Percentiles rank a stretch among this genome's conserved stretches.
These are phyloP conservation scores for Oreonectes daqikongensis DNA, from an alignment of 2,797 vertebrate species.

Conservation along the genomic window DNA sequence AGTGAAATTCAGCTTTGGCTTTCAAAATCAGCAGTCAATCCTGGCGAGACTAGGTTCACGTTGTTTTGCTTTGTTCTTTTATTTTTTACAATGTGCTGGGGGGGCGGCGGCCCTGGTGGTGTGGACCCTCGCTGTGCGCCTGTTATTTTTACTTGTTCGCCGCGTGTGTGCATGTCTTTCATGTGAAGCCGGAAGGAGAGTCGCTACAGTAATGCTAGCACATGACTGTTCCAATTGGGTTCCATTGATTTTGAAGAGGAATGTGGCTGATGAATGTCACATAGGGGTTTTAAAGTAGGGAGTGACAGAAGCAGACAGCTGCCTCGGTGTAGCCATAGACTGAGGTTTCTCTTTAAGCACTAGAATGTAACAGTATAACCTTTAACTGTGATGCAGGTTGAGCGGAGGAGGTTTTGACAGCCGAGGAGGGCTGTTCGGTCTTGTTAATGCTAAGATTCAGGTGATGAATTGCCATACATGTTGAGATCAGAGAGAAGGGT, in stretches of 20 bases:
- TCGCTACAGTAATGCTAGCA: neutral
- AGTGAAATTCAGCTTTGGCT: neutral
- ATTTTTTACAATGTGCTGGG: neutral
- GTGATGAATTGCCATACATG: conserved; percentile 15
- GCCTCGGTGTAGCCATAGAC: conserved; percentile 2
- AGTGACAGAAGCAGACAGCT: conserved; percentile 5
- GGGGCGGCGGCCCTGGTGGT: neutral
- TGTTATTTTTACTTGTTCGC: neutral
- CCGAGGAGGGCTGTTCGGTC: conserved; percentile 10
- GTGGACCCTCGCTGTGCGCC: neutral
- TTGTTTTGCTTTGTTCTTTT: neutral
- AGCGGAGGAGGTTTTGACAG: conserved; percentile 30
- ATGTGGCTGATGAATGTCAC: neutral
- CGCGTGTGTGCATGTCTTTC: neutral
- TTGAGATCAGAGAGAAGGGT: neutral
- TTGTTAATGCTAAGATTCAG: conserved; percentile 23
- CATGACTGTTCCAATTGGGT: neutral
- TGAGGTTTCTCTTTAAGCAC: neutral
- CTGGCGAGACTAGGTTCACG: neutral
- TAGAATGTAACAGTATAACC: conserved; percentile 6
- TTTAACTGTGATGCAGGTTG: conserved; percentile 27
- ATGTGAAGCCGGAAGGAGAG: neutral
- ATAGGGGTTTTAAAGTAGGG: neutral
- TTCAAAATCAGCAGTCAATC: neutral
- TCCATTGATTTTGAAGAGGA: neutral